Evolutionary conservation across 2,113 vertebrate genomes (phyloP), one percentile per base, ranked within the genome.

Genomic region (Cyprinodon brontotheroides): DNA sequence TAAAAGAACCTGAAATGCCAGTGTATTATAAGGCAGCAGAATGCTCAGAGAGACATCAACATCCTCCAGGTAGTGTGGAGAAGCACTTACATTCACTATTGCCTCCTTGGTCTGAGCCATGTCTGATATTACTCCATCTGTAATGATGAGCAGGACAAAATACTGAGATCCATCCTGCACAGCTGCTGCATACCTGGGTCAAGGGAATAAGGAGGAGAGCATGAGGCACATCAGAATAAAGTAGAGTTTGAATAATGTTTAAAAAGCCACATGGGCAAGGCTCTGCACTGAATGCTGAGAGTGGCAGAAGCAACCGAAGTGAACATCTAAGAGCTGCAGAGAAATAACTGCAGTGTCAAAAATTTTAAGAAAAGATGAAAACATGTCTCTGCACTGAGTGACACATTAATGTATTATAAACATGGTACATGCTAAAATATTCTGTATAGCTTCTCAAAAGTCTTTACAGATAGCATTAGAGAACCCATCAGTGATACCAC

Each of bases 71-170:
- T 66, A 48, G 37, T n/a, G 29, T 57, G 71, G 66, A 83, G 66
- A 70, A 43, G 75, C 62, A 92, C 96, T 96, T 86, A 99, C 97
- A 2, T 97, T 98, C 82, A 99, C 97, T 0, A 99, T 99, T 73
- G 97, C 97, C 90, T 98, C 97, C 93, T 99, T 99, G 77, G 97
- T 99, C 93, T 98, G 97, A 1, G 97, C 96, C 97, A 99, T 99
- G 93, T 99, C 97, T 0, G 97, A 99, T 92, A 99, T 99, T 88
- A 98, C 97, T 1, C 97, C 97, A 1, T 98, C 97, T 0, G 97
- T 98, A 92, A 98, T 97, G 93, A 98, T 98, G 87, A 98, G 96
- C 39, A 98, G 93, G 39, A 98, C 95, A 0, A 97, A 98, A 86
- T 98, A 98, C 88, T 97, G 97, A 53, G 97, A 97, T 39, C 97